Percentiles rank a stretch among this genome's conserved stretches.
phyloP scores from a whole-genome alignment of 2,888 invertebrate genomes.

The Tyria jacobaeae region DNA sequence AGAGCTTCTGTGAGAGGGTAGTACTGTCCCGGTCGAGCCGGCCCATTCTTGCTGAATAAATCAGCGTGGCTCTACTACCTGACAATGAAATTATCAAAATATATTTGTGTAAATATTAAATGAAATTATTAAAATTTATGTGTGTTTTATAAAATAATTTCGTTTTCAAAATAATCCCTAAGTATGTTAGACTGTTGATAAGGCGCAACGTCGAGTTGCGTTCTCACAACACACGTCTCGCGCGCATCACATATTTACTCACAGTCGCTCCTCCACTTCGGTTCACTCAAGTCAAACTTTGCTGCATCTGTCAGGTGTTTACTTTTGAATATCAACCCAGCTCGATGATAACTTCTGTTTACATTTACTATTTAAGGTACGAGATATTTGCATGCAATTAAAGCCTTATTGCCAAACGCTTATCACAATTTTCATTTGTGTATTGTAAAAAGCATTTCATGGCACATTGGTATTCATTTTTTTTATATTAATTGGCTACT shows the following conservation, averaged over 20 bases:
- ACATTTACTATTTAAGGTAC: slow-evolving; percentile 57
- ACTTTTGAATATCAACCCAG: slow-evolving; percentile 67
- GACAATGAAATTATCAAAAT: no score
- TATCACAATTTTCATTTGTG: slow-evolving; percentile 10
- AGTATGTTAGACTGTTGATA: slow-evolving; percentile 33
- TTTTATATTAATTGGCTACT: not conserved
- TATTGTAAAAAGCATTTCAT: not conserved
- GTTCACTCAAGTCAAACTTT: slow-evolving; percentile 68
- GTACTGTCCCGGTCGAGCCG: no score
- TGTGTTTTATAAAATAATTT: not conserved
- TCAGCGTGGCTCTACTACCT: no score
- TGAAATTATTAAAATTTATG: not conserved
- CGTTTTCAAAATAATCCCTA: slow-evolving; percentile 11
- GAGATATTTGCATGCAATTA: slow-evolving; percentile 63
- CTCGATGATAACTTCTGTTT: slow-evolving; percentile 56
- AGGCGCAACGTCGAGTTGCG: slow-evolving; percentile 21
- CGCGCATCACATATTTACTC: slow-evolving; percentile 57
- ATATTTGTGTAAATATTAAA: not conserved
- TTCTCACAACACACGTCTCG: slow-evolving; percentile 21
- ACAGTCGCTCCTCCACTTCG: slow-evolving; percentile 63
- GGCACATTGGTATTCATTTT: no score
- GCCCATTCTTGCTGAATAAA: no score
- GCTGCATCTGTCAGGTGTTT: slow-evolving; percentile 77
- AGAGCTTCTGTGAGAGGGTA: no score
- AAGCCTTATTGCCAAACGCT: slow-evolving; percentile 48